A percentile compares a stretch with the other conserved stretches of the same genome.
Evolutionary conservation across 2,888 invertebrate genomes (phyloP).

Genomic region (Hemistola chrysoprasaria): DNA sequence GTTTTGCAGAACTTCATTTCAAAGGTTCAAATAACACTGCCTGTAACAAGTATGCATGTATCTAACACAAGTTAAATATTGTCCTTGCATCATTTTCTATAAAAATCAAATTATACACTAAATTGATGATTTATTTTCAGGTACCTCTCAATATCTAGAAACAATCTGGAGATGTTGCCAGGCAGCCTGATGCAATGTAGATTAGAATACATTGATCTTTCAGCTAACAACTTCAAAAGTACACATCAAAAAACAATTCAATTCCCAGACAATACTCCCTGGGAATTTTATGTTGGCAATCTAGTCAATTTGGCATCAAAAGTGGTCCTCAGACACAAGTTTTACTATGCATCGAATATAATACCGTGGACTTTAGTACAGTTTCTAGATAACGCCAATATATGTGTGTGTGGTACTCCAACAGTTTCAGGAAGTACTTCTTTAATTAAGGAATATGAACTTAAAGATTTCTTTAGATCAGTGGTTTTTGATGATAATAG

Average conservation of each 20-base stretch:
- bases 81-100: too few relatives aligned
- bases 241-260: too few relatives aligned
- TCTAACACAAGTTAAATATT: too few relatives aligned
- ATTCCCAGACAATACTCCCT: slow-evolving; percentile 34
- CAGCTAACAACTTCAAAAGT: slow-evolving; percentile 76
- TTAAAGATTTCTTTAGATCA: slow-evolving; percentile 62
- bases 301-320: slow-evolving; percentile 81
- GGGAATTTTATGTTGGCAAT: slow-evolving; percentile 69
- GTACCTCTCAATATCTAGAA: slow-evolving; percentile 80
- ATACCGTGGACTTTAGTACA: slow-evolving; percentile 83
- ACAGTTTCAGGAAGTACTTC: slow-evolving; percentile 55
- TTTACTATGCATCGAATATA: slow-evolving; percentile 78
- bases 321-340: slow-evolving; percentile 73
- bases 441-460: slow-evolving; percentile 55
- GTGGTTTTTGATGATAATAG: slow-evolving; percentile 60
- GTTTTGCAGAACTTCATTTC: too few relatives aligned
- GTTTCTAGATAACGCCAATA: slow-evolving; percentile 83
- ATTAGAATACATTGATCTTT: slow-evolving; percentile 81
- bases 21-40: too few relatives aligned
- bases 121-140: slow-evolving; percentile 44
- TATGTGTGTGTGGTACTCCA: slow-evolving; percentile 84
- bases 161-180: slow-evolving; percentile 80
- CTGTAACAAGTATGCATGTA: too few relatives aligned
- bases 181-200: slow-evolving; percentile 80
- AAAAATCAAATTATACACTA: too few relatives aligned